Base-by-base conservation (phyloP, 2,113 vertebrate species). In the Ascaphus truei region DNA sequence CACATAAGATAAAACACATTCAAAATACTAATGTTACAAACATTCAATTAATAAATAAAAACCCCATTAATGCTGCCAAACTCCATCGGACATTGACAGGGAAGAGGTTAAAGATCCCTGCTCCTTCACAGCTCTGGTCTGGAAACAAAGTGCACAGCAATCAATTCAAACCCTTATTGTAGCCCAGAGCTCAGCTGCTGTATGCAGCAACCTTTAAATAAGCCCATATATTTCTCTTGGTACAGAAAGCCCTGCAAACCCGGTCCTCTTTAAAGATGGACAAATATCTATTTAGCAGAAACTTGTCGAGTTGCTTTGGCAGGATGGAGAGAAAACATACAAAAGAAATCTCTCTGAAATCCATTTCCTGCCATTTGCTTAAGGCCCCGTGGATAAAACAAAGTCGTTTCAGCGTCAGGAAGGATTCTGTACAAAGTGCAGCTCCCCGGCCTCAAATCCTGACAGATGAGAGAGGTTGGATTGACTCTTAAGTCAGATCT, bases 201-300 rank as follows among this genome's bases (percentile, higher is more conserved):
- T 33, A 37, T 61, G 31, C 16, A 51, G 57, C 18, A 47, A 47
- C 18, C 43, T 69, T 39, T 51, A 69, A 69, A 69, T 61, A 47
- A 52, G 45, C 45, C 23, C 56, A 61, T 39, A 23, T 27, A 52
- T 61, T 59, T 60, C 22, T 25, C 18, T 18, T 30, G 7, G 7
- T 23, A n/a, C 13, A 15, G 25, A 52, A 69, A 52, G 33, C 56
- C 45, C 67, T 10, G 25, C 45, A 61, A 69, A 60, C 43, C 56
- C 33, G 39, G 31, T 50, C 60, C 43, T 51, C 55, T 39, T 60
- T 60, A 59, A 68, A 53, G 45, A 68, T 59, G 55, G 65, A 68
- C 43, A 69, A 69, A 69, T 69, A 69, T 61, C 67, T 69, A 33
- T 69, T 69, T 69, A 61, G 67, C 23, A 61, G 67, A 61, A 60